These are phyloP conservation scores for Ericerus pela DNA, from an alignment of 1,140 invertebrate genomes.

Conservation along the genomic window DNA sequence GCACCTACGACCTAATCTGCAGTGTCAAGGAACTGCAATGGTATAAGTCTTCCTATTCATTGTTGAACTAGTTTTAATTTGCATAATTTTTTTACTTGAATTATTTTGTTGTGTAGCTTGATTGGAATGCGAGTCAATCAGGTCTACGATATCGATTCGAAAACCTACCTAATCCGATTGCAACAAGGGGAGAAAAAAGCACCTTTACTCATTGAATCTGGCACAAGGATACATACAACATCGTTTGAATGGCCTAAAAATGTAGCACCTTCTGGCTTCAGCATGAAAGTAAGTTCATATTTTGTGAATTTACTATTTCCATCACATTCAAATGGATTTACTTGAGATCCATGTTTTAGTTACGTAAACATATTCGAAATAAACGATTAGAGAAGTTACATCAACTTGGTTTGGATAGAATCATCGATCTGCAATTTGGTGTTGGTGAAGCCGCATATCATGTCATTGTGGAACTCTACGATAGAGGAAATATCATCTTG, in stretches of 20 bases:
- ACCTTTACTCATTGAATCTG: slow-evolving; percentile 85
- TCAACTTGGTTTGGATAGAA: slow-evolving; percentile 78
- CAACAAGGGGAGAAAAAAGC: slow-evolving; percentile 67
- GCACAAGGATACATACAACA: slow-evolving; percentile 82
- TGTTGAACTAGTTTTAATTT: slow-evolving; percentile 13
- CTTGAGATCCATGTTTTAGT: slow-evolving; percentile 35
- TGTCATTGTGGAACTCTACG: slow-evolving; percentile 90
- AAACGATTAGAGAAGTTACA: slow-evolving; percentile 74
- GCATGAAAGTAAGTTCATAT: slow-evolving; percentile 68
- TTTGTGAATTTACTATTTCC: slow-evolving; percentile 13
- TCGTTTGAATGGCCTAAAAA: slow-evolving; percentile 98
- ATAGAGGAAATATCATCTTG: slow-evolving; percentile 89
- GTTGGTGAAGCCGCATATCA: slow-evolving; percentile 87
- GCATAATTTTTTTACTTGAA: slow-evolving; percentile 20
- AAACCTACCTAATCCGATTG: slow-evolving; percentile 87
- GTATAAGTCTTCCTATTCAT: slow-evolving; percentile 34
- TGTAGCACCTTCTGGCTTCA: slow-evolving; percentile 84
- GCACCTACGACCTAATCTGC: slow-evolving; percentile 78
- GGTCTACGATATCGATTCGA: slow-evolving; percentile 94
- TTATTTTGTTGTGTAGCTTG: slow-evolving; percentile 41
- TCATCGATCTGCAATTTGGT: slow-evolving; percentile 89
- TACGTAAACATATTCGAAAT: slow-evolving; percentile 94
- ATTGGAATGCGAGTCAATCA: slow-evolving; percentile 89
- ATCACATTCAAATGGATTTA: slow-evolving; percentile 14
- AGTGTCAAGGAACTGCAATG: slow-evolving; percentile 68